These are phyloP conservation scores for Spinus olivaceus DNA, from an alignment of 2,797 vertebrate species.

Conservation along the genomic window DNA sequence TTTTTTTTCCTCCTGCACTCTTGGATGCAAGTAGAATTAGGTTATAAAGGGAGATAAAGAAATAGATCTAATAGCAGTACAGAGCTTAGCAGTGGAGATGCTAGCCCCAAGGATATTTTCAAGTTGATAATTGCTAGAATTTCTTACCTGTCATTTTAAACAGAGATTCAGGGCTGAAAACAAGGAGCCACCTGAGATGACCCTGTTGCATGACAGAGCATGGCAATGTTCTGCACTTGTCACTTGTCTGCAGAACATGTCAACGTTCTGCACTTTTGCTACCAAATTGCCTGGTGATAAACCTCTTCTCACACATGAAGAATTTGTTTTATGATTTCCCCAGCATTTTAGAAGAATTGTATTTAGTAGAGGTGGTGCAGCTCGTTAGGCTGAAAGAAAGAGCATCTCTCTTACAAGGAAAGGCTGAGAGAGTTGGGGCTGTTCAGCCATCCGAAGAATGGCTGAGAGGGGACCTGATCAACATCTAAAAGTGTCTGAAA, in stretches of 20 bases:
- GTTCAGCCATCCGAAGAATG: neutral
- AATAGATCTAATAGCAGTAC: neutral
- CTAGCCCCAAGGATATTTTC: neutral
- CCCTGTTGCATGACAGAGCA: neutral
- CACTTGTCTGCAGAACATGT: neutral
- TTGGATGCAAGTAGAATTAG: neutral
- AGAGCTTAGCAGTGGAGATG: neutral
- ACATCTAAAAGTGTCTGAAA: neutral
- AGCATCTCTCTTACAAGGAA: neutral
- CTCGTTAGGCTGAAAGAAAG: neutral
- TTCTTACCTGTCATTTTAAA: neutral
- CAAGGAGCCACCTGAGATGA: neutral
- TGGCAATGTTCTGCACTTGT: neutral
- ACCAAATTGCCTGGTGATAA: neutral
- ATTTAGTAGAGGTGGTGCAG: neutral
- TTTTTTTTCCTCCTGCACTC: neutral
- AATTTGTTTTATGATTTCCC: rapidly evolving
- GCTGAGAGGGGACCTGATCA: neutral
- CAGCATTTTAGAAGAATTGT: neutral
- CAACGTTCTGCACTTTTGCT: neutral
- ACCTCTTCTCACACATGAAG: neutral
- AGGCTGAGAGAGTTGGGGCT: neutral
- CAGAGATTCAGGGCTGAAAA: neutral
- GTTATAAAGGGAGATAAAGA: neutral
- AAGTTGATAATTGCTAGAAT: neutral